phyloP scores from a whole-genome alignment of 1,140 invertebrate species.

The Drosophila truncata region DNA sequence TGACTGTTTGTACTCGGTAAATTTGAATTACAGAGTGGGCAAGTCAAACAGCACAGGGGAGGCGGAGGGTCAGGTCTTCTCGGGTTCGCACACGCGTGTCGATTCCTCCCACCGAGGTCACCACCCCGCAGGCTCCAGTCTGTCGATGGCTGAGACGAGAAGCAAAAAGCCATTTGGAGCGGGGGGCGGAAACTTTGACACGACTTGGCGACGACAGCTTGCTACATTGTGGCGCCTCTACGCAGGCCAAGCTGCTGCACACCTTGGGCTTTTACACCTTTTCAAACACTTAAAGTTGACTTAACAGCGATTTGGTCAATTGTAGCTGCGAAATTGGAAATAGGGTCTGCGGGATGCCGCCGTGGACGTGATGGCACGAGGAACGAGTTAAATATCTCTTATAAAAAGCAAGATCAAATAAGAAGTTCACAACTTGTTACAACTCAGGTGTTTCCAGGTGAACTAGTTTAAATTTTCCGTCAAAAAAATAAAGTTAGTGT shows the following conservation, averaged over 20 bases:
- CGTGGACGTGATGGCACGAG: not conserved
- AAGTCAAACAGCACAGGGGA: conserved; percentile 11
- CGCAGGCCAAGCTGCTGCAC: conserved; percentile 10
- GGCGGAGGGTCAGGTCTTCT: not conserved
- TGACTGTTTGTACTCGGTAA: conserved; percentile 35
- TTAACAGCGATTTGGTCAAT: conserved; percentile 36
- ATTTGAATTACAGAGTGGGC: conserved; percentile 37
- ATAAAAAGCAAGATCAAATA: not conserved
- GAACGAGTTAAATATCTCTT: not conserved
- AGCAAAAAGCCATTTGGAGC: conserved; percentile 25
- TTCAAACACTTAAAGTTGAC: conserved; percentile 41
- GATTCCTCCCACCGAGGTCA: conserved; percentile 7
- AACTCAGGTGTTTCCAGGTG: not conserved
- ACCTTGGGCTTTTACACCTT: conserved; percentile 32
- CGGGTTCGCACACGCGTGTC: conserved; percentile 12
- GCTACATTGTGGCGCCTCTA: conserved; percentile 44
- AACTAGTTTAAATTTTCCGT: not conserved
- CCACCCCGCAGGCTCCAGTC: conserved; percentile 13
- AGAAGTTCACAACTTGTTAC: not conserved
- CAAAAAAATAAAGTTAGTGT: not conserved
- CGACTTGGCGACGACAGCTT: conserved; percentile 33
- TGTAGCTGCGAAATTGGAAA: conserved; percentile 29
- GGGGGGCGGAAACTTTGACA: conserved; percentile 34
- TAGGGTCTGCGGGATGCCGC: not conserved
- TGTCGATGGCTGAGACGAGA: conserved; percentile 18